Base-by-base conservation (phyloP, 1,140 invertebrate genomes). In the Drosophila arizonae region DNA sequence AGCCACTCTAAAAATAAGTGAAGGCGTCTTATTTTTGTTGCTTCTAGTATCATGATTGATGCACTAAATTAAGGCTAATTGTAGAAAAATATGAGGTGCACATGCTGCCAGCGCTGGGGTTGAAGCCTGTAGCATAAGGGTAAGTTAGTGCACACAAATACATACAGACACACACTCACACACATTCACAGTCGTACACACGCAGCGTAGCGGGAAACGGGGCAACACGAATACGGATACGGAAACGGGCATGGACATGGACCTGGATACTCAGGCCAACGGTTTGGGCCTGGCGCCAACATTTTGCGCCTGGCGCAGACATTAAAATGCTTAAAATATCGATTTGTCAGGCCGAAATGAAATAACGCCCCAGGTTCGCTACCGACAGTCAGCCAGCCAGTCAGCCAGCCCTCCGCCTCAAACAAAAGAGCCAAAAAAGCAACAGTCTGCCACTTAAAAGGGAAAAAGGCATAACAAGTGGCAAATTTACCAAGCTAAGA, bases 301-400 rank as follows among this genome's bases (percentile, higher is more conserved):
- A 82, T 87, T 86, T 87, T 86, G 82, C 84, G 82, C 86, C 87
- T 86, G 82, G 79, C 84, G 82, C 82, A 86, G 82, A 86, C 82
- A 86, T 86, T 86, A 86, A 86, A 86, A 86, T 86, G 82, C 82
- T 86, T 86, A 87, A 86, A 86, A 86, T 86, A 86, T 86, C 82
- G 82, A 86, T 86, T 79, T 77, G 79, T 66, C 87, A 60, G 67
- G 52, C 82, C 15, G 45, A 61, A 87, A 86, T 79, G 71, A 74
- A 87, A 86, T 76, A 69, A 71, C 67, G 71, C 48, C 48, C 50
- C 74, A 71, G 63, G 82, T 52, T 58, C 76, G 36, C 39, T 36
- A 46, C 43, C n/a, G 6, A 1, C 43, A 15, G n/a, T 30, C 13
- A 13, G 6, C 50, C 50, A 13, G 0, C 50, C 50, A 13, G 6